These are phyloP conservation scores for Anthoscopus minutus DNA, from an alignment of 2,113 vertebrate genomes.

Conservation along the genomic window DNA sequence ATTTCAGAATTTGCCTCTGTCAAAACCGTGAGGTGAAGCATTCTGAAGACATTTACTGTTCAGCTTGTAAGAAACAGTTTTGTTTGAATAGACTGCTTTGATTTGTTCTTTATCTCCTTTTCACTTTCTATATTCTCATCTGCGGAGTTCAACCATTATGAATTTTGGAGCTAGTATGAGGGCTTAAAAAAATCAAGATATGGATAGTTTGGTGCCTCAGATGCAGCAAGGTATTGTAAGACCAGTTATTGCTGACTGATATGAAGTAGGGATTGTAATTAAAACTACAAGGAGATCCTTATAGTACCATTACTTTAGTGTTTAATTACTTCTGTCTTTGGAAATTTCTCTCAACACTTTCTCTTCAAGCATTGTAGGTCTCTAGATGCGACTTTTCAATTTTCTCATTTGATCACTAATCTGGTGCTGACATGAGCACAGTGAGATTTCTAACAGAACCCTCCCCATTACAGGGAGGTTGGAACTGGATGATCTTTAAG, in stretches of 20 bases:
- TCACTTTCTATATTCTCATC: conserved; percentile 14
- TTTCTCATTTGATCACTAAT: neutral
- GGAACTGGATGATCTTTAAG: neutral
- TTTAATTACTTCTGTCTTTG: neutral
- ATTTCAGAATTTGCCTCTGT: conserved; percentile 5
- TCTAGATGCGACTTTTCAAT: neutral
- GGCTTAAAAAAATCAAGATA: neutral
- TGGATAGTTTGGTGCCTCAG: neutral
- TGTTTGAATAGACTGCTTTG: neutral
- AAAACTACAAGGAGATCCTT: neutral
- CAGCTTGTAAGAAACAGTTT: neutral
- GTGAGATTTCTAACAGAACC: neutral
- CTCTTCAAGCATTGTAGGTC: neutral
- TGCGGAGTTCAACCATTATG: neutral
- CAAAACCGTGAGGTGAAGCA: neutral
- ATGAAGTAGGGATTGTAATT: neutral
- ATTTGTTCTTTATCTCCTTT: conserved; percentile 25
- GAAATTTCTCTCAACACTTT: neutral
- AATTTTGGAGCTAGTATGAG: neutral
- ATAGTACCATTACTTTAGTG: neutral
- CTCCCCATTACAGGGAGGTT: neutral
- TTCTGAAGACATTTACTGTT: conserved; percentile 27
- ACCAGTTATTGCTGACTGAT: neutral
- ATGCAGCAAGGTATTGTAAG: neutral
- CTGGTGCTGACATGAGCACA: neutral